phyloP scores from a whole-genome alignment of 2,888 invertebrate species.

The Metalampra italica region DNA sequence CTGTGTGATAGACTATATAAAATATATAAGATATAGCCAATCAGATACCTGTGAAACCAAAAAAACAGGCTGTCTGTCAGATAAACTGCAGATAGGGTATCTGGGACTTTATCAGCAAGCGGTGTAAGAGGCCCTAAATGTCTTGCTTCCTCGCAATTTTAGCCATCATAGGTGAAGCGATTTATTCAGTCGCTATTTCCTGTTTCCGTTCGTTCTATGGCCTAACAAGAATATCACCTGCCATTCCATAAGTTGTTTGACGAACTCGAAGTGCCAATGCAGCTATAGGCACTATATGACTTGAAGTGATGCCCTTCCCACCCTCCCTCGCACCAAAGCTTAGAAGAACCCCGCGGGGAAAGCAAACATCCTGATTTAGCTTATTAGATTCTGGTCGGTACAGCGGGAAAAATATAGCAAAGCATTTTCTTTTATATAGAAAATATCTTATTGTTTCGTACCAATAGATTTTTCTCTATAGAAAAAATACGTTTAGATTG shows the following conservation, averaged over 20 bases:
- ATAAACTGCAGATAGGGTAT: too few relatives aligned
- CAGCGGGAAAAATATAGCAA: conserved; percentile 3
- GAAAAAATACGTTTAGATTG: not conserved
- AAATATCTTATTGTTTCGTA: conserved; percentile 12
- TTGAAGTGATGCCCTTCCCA: not conserved
- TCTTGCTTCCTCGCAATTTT: too few relatives aligned
- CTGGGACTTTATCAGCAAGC: too few relatives aligned
- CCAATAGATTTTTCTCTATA: not conserved
- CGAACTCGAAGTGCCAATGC: conserved; percentile 20
- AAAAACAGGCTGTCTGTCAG: too few relatives aligned
- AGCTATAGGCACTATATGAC: conserved; percentile 8
- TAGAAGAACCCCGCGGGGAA: not conserved
- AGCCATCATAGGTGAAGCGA: too few relatives aligned
- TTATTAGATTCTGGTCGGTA: not conserved
- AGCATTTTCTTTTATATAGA: conserved; percentile 7
- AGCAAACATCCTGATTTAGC: not conserved
- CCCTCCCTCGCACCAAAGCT: not conserved
- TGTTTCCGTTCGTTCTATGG: conserved; percentile 3
- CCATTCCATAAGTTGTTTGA: conserved; percentile 19
- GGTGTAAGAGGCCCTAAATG: too few relatives aligned
- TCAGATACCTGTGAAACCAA: too few relatives aligned
- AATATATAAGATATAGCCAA: too few relatives aligned
- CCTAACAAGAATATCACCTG: conserved; percentile 19
- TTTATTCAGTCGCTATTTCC: too few relatives aligned
- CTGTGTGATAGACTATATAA: too few relatives aligned